Evolutionary conservation across 2,888 invertebrate genomes (phyloP).

Genomic region (Teinopalpus imperialis): DNA sequence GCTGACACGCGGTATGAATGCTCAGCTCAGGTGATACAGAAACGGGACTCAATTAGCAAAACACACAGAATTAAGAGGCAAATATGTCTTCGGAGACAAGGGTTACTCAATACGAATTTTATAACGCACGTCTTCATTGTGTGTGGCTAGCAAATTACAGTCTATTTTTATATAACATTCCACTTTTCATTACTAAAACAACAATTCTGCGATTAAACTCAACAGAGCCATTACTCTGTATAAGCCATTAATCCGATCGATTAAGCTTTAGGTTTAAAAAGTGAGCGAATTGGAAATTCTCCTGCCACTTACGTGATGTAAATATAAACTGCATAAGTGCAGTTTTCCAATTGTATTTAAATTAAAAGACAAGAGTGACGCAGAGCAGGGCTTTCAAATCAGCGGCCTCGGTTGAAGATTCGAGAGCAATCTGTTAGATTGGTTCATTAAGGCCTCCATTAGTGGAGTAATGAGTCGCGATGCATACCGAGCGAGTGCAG

Average conservation of each 20-base stretch:
- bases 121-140: slow-evolving; percentile 77
- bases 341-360: slow-evolving; percentile 46
- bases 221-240: slow-evolving; percentile 29
- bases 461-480: slow-evolving; percentile 79
- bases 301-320: slow-evolving; percentile 5
- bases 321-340: slow-evolving; percentile 28
- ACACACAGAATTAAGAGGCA: slow-evolving; percentile 79
- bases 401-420: slow-evolving; percentile 73
- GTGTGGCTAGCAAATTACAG: slow-evolving; percentile 79
- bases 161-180: slow-evolving; percentile 69
- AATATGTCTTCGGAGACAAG: slow-evolving; percentile 70
- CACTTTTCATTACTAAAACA: not conserved
- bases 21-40: slow-evolving; percentile 55
- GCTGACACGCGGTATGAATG: slow-evolving; percentile 37
- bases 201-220: not conserved
- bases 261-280: slow-evolving; percentile 4
- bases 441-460: slow-evolving; percentile 79
- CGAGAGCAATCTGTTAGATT: slow-evolving; percentile 80
- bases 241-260: slow-evolving; percentile 10
- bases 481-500: slow-evolving; percentile 55
- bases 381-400: slow-evolving; percentile 71
- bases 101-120: slow-evolving; percentile 77
- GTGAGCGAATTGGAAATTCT: slow-evolving; percentile 3
- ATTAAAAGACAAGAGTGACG: slow-evolving; percentile 58
- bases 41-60: slow-evolving; percentile 77